These are phyloP conservation scores for Muscicapa comitata DNA, from an alignment of 2,797 vertebrate species.

Conservation along the genomic window DNA sequence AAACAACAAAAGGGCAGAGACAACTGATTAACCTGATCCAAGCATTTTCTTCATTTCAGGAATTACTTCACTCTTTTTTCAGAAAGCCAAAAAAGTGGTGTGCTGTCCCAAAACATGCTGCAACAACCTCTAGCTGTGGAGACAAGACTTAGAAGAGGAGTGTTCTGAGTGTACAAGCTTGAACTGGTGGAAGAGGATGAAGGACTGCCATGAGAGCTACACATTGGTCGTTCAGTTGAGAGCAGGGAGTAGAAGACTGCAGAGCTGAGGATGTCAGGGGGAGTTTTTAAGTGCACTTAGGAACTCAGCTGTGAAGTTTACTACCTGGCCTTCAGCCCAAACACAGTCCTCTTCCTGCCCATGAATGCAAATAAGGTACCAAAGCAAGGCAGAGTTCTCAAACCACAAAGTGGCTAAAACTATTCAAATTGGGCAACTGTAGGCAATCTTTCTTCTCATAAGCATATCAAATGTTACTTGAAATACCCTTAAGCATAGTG, in stretches of 20 bases:
- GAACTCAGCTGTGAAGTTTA: not conserved
- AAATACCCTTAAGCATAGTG: not conserved
- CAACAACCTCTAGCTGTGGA: not conserved
- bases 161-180: not conserved
- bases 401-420: not conserved
- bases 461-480: not conserved
- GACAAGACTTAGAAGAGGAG: not conserved
- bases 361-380: not conserved
- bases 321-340: not conserved
- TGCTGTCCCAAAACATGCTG: not conserved
- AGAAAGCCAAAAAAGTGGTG: not conserved
- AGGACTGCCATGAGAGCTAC: not conserved
- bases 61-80: not conserved
- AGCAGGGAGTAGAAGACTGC: not conserved
- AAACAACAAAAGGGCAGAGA: not conserved
- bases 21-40: not conserved
- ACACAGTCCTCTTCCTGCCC: not conserved
- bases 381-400: not conserved
- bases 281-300: not conserved
- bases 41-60: not conserved
- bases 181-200: not conserved
- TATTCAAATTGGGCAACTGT: not conserved
- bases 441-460: not conserved
- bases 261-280: not conserved
- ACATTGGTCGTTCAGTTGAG: accelerated